These are phyloP conservation scores for Ommatoiulus sabulosus DNA, from an alignment of 2,888 invertebrate genomes.

Conservation along the genomic window DNA sequence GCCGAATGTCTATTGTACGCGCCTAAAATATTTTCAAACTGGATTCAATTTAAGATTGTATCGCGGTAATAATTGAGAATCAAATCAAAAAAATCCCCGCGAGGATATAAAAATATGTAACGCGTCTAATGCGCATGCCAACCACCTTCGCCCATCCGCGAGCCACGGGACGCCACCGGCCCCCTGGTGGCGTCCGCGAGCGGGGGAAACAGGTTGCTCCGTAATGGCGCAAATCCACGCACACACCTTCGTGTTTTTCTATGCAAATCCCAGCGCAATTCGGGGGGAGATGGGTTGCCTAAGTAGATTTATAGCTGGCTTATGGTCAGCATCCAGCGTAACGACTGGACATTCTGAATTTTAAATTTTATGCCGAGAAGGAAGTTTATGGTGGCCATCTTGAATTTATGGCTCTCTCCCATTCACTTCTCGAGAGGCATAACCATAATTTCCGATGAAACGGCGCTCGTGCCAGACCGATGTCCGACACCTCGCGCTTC, in stretches of 20 bases:
- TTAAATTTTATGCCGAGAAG: not conserved
- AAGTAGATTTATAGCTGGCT: not conserved
- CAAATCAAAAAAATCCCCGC: conserved; percentile 1
- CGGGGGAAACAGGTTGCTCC: not conserved
- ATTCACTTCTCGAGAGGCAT: not conserved
- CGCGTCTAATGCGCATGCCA: not conserved
- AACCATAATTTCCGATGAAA: not conserved
- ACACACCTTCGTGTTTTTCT: not conserved
- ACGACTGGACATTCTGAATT: not conserved
- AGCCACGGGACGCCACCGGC: not conserved
- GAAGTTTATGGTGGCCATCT: not conserved
- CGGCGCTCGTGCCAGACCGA: not conserved
- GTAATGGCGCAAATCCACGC: not conserved
- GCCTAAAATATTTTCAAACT: not conserved
- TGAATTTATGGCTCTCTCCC: conserved; percentile 17
- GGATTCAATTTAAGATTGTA: conserved; percentile 36
- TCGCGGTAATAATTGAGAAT: conserved; percentile 25
- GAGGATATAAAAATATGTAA: conserved; percentile 21
- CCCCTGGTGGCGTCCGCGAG: not conserved
- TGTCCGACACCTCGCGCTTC: conserved; percentile 21
- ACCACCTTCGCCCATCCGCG: conserved; percentile 8
- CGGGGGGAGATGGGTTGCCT: not conserved
- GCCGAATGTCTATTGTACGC: not conserved
- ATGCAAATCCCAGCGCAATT: not conserved
- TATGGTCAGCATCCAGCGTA: not conserved